phyloP scores from a whole-genome alignment of 2,113 vertebrate genomes.

The Muntiacus reevesi region DNA sequence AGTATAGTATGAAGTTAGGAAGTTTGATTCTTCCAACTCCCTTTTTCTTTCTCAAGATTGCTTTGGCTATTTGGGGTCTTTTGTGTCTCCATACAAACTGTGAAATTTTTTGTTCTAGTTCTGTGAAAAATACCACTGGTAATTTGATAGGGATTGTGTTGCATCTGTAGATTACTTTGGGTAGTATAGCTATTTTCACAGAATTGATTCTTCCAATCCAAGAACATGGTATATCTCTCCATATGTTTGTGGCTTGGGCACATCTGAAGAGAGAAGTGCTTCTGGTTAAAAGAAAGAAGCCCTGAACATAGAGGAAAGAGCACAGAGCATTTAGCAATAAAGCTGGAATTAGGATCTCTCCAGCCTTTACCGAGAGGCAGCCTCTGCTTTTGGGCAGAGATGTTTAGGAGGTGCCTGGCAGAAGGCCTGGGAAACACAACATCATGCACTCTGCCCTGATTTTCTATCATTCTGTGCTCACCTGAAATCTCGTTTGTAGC shows the following conservation, averaged over 20 bases:
- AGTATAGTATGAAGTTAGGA: neutral
- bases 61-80: neutral
- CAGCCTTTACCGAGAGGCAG: accelerated
- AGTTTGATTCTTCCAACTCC: neutral
- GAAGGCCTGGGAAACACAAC: neutral
- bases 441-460: neutral
- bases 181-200: neutral
- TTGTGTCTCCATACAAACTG: neutral
- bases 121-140: neutral
- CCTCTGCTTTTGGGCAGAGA: neutral
- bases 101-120: neutral
- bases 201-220: neutral
- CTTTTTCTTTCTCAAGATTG: neutral
- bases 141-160: neutral
- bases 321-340: neutral
- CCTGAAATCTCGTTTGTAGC: neutral
- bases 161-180: neutral
- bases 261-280: neutral
- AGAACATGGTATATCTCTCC: neutral
- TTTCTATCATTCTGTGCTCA: neutral
- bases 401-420: neutral
- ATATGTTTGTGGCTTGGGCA: neutral
- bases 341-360: neutral
- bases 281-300: neutral
- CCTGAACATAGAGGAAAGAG: neutral